Evolutionary conservation across 2,888 invertebrate genomes (phyloP).

Genomic region (Eristalis intricaria): DNA sequence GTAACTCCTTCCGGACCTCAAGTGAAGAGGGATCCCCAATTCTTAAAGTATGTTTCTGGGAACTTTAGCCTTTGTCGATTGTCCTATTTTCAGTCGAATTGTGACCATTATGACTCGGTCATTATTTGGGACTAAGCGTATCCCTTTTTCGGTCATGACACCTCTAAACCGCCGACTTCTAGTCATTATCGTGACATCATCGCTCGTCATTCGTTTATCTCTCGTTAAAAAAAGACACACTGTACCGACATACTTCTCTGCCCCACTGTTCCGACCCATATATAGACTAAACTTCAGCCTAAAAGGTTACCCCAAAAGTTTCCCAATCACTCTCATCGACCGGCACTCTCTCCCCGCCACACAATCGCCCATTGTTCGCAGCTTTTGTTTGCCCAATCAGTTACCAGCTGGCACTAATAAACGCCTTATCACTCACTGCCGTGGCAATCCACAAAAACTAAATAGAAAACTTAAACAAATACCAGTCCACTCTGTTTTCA

Average conservation of each 20-base stretch:
- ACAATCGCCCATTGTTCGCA: background rate
- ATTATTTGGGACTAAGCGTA: no score
- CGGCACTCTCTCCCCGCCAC: background rate
- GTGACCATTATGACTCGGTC: background rate
- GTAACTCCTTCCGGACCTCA: no score
- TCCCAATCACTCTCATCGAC: background rate
- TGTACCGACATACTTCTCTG: background rate
- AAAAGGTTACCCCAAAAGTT: background rate
- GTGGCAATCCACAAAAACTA: background rate
- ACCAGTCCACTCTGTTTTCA: background rate
- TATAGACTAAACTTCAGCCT: background rate
- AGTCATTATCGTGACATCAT: no score
- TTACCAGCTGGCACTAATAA: slow-evolving; percentile 7
- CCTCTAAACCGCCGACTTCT: no score
- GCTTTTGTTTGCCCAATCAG: slow-evolving; percentile 4
- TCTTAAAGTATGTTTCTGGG: no score
- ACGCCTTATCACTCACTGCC: slow-evolving; percentile 7
- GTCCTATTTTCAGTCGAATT: no score
- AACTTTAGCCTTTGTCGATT: no score
- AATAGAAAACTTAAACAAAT: background rate
- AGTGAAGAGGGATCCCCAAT: no score
- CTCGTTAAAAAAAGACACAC: no score
- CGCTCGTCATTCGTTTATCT: no score
- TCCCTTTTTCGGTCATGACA: no score
- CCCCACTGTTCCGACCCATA: background rate